phyloP scores from a whole-genome alignment of 2,797 vertebrate genomes.

The Diglossa cyanea region DNA sequence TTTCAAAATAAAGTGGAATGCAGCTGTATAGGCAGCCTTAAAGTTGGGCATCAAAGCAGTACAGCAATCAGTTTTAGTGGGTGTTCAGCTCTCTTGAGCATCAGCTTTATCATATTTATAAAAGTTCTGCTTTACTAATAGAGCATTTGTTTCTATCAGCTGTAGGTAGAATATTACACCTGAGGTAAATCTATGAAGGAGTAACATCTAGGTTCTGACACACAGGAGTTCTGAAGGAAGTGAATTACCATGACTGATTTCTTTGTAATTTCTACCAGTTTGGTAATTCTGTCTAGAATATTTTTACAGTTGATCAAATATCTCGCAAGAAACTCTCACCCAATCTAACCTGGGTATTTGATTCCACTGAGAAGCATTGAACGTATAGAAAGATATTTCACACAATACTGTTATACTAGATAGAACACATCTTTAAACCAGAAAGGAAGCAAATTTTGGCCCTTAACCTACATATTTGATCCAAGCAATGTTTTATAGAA shows the following conservation, averaged over 20 bases:
- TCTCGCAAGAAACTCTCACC: not conserved
- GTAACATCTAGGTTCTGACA: conserved; percentile 46
- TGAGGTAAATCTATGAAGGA: conserved; percentile 39
- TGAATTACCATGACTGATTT: conserved; percentile 33
- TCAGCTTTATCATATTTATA: conserved; percentile 59
- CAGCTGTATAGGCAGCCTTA: not conserved
- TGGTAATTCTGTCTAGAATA: not conserved
- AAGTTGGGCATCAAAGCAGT: conserved; percentile 23
- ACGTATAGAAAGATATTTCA: not conserved
- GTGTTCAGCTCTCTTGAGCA: conserved; percentile 15
- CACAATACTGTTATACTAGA: not conserved
- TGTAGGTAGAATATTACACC: conserved; percentile 1
- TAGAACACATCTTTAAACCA: not conserved
- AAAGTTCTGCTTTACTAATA: conserved; percentile 56
- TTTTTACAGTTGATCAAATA: not conserved
- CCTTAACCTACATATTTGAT: not conserved
- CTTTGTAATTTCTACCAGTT: conserved; percentile 46
- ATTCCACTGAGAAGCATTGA: not conserved
- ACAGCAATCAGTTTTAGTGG: conserved; percentile 1
- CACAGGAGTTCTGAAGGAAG: conserved; percentile 10
- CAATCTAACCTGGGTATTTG: not conserved
- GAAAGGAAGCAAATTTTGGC: not conserved
- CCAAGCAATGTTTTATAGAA: not conserved
- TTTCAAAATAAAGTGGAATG: conserved; percentile 47
- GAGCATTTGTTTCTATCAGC: conserved; percentile 42